Base-by-base conservation (phyloP, 2,113 vertebrate genomes). In the Tychaedon coryphoeus region DNA sequence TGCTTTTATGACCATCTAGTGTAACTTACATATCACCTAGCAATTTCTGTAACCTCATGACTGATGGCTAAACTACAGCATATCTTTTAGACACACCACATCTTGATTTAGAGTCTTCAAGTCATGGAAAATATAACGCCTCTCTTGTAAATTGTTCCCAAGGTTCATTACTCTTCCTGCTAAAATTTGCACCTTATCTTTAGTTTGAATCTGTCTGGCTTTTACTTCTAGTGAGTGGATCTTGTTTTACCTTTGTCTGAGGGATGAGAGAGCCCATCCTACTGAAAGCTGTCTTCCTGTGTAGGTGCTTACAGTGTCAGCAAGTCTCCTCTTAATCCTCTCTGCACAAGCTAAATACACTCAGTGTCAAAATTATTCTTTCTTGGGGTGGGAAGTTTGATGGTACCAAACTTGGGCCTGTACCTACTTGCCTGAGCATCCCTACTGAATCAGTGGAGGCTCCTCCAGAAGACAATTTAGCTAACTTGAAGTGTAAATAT, bases 161-260 rank as follows among this genome's bases (percentile, higher is more conserved):
- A 75, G 36, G 10, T 73, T 95, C 83, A 85, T 96, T 92, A 89
- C 23, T 85, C 70, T 89, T 79, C 36, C 58, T 73, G 70, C 70
- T 79, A 91, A 95, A 87, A 91, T 95, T 92, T 95, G 43, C 47
- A 76, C 67, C 78, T 94, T 95, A 93, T 97, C 93, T 97, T 91
- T 82, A 74, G 33, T 83, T 86, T 89, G 56, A 76, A 95, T 95
- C 90, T 88, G 38, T 88, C 88, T 94, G 78, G 24, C 87, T 95
- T 93, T 9, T 7, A 88, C 51, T 96, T 93, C 81, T 64, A 93
- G 54, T 67, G 56, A 86, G 34, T 71, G 64, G 71, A 70, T 91
- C 71, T 90, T 86, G 38, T 95, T 93, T 93, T 34, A 76, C 34
- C 56, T 94, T 90, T 94, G 81, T 93, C 62, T 91, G 81, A 73